Percentiles rank a stretch among this genome's conserved stretches.
phyloP scores from a whole-genome alignment of 2,797 vertebrate genomes.

The Babyrousa celebensis region DNA sequence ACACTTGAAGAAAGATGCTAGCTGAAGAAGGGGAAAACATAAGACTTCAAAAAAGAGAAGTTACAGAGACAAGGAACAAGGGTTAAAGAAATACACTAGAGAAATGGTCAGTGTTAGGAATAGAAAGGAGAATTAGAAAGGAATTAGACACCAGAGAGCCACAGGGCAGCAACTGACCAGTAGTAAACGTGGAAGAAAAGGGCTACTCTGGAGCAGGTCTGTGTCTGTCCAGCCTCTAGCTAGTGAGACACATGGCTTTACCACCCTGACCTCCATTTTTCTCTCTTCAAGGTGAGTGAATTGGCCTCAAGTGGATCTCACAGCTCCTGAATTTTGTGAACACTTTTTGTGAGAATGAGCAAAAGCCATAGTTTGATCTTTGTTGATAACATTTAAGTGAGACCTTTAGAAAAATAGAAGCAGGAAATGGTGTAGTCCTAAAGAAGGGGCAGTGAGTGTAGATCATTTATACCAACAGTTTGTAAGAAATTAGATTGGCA shows the following conservation, averaged over 20 bases:
- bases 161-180: not conserved
- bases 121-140: not conserved
- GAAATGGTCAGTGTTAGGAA: not conserved
- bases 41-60: not conserved
- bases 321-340: slow-evolving; percentile 5
- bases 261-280: not conserved
- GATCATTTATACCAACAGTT: not conserved
- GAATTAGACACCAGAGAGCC: not conserved
- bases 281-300: not conserved
- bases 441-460: not conserved
- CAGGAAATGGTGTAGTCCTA: not conserved
- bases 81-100: not conserved
- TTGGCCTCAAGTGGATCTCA: not conserved
- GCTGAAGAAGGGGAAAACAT: not conserved
- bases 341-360: not conserved
- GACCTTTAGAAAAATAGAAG: not conserved
- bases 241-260: not conserved
- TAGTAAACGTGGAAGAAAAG: not conserved
- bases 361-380: not conserved
- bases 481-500: not conserved
- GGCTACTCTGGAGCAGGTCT: not conserved
- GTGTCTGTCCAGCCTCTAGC: not conserved
- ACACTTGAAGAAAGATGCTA: not conserved
- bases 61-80: not conserved
- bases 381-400: slow-evolving; percentile 25